Base-by-base conservation (phyloP, 1,140 invertebrate genomes). In the Archegozetes longisetosus region DNA sequence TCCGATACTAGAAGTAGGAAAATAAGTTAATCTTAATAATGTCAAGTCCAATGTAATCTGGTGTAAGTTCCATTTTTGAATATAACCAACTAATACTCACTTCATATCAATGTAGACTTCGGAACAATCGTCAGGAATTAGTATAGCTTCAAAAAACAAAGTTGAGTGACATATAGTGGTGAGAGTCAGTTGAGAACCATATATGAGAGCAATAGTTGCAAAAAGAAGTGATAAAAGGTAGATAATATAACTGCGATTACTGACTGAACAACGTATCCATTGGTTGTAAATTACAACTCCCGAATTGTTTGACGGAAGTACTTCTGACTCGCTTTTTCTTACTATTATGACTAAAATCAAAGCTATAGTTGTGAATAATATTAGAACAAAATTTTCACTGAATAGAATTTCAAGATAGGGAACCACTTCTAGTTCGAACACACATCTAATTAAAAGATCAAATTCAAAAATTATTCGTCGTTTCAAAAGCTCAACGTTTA, bases 11-110 rank as follows among this genome's bases (percentile, higher is more conserved):
- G 17, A 40, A 40, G 17, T 9, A 17, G n/a, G n/a, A n/a, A n/a
- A n/a, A n/a, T n/a, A n/a, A n/a, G n/a, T n/a, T n/a, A n/a, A n/a
- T n/a, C n/a, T n/a, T n/a, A n/a, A n/a, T n/a, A n/a, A n/a, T n/a
- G n/a, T n/a, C n/a, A n/a, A n/a, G n/a, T n/a, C n/a, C n/a, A n/a
- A n/a, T n/a, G n/a, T n/a, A n/a, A n/a, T n/a, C n/a, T n/a, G n/a
- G n/a, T n/a, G n/a, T n/a, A n/a, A n/a, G n/a, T n/a, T n/a, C n/a
- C n/a, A n/a, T n/a, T n/a, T n/a, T n/a, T 17, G 32, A 17, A 40
- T 9, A 83, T 66, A 74, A 83, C 26, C 40, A n/a, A 40, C 13
- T 9, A 1, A 23, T 12, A 46, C 58, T 57, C 24, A 60, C 58
- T 54, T 47, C 1, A 25, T 50, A 56, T 60, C 58, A 26, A 55